Percentiles rank a stretch among this genome's conserved stretches.
These are phyloP conservation scores for Yponomeuta malinellus DNA, from an alignment of 2,888 invertebrate species.

Conservation along the genomic window DNA sequence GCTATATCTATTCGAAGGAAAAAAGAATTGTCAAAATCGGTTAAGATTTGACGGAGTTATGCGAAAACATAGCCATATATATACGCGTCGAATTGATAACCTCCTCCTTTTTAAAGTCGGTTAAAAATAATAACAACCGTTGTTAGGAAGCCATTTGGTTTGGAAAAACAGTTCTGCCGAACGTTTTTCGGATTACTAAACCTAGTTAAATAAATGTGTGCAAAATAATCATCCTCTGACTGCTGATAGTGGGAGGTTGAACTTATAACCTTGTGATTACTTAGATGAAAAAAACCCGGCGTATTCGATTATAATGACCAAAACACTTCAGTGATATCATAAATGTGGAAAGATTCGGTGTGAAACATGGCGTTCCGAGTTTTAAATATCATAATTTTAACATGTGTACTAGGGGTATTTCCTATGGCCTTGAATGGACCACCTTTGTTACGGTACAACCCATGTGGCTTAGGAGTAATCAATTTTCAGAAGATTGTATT, in stretches of 20 bases:
- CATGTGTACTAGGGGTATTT: constrained; percentile 30
- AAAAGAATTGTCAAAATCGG: no score
- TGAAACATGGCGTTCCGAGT: neutral
- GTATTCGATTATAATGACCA: neutral
- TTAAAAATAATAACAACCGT: neutral
- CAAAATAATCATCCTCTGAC: neutral
- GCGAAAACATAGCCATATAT: no score
- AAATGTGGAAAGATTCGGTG: neutral
- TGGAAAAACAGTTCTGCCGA: neutral
- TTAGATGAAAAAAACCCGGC: neutral
- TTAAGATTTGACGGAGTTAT: no score
- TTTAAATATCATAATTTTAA: constrained; percentile 16
- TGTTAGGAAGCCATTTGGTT: neutral
- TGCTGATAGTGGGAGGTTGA: neutral
- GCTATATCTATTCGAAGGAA: no score
- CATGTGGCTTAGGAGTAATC: constrained; percentile 55
- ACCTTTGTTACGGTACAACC: constrained; percentile 50
- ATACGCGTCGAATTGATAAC: no score
- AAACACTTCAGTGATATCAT: neutral
- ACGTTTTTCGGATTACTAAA: neutral
- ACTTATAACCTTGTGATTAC: neutral
- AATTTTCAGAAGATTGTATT: constrained; percentile 49
- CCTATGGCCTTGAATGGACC: constrained; percentile 51
- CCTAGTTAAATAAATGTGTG: neutral
- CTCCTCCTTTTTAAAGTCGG: no score